Percentiles rank a stretch among this genome's conserved stretches.
These are phyloP conservation scores for Paragorgia papillata DNA, from an alignment of 92 coral and sea anemone species.

Conservation along the genomic window DNA sequence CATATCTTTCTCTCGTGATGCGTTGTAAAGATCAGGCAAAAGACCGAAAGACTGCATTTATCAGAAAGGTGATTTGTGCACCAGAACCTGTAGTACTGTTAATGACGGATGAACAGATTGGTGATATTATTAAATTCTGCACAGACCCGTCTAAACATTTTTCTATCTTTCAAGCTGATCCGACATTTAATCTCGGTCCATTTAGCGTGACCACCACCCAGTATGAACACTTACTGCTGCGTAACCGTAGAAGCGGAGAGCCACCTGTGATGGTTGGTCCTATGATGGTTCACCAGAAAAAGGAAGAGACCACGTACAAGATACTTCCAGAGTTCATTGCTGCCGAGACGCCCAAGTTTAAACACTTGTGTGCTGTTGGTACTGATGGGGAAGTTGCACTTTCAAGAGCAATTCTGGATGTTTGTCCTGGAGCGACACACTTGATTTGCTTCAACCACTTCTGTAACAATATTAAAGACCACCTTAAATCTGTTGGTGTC, in stretches of 20 bases:
- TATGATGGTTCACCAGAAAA: slow-evolving; percentile 49
- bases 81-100: slow-evolving; percentile 57
- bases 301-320: slow-evolving; percentile 42
- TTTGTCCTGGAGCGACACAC: slow-evolving; percentile 51
- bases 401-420: slow-evolving; percentile 48
- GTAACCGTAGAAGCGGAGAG: slow-evolving; percentile 34
- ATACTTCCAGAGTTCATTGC: slow-evolving; percentile 39
- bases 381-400: slow-evolving; percentile 55
- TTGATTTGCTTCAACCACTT: slow-evolving; percentile 55
- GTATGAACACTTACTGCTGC: slow-evolving; percentile 50
- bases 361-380: slow-evolving; percentile 29
- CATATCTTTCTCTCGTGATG: slow-evolving; percentile 44
- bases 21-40: slow-evolving; percentile 54
- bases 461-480: slow-evolving; percentile 49
- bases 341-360: slow-evolving; percentile 22
- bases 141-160: slow-evolving; percentile 9
- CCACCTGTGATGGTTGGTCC: slow-evolving; percentile 52
- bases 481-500: slow-evolving; percentile 41
- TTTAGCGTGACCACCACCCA: slow-evolving; percentile 48
- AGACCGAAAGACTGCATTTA: slow-evolving; percentile 22
- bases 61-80: slow-evolving; percentile 52
- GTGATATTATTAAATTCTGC: slow-evolving; percentile 40
- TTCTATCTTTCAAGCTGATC: slow-evolving; percentile 20
- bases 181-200: slow-evolving; percentile 51
- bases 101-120: slow-evolving; percentile 45